phyloP scores from a whole-genome alignment of 2,113 vertebrate species.

The Phocoena sinus region DNA sequence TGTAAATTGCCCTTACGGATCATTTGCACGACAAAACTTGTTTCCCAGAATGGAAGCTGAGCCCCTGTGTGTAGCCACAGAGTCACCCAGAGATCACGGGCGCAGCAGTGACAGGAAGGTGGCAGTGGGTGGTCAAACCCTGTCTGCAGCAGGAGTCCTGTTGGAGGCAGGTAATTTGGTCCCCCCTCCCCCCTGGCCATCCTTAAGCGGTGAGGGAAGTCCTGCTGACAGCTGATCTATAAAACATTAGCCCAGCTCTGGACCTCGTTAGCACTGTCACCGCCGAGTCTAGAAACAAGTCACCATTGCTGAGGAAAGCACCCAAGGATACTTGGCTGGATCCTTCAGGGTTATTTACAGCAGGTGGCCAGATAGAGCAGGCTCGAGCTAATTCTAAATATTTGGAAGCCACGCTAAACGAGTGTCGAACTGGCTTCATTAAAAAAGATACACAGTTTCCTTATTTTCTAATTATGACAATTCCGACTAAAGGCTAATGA shows the following conservation, averaged over 20 bases:
- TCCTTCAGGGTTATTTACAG: not conserved
- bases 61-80: not conserved
- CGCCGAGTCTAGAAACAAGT: not conserved
- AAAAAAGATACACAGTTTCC: not conserved
- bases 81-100: not conserved
- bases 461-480: constrained; percentile 5
- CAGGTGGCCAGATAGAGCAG: not conserved
- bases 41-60: not conserved
- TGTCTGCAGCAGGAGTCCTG: rapidly evolving
- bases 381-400: rapidly evolving
- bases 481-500: not conserved
- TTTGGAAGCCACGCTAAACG: not conserved
- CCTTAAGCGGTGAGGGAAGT: rapidly evolving
- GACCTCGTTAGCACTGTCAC: rapidly evolving
- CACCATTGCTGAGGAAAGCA: not conserved
- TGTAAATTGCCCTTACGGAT: not conserved
- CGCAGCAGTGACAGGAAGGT: not conserved
- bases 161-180: not conserved
- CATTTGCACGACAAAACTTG: not conserved
- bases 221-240: not conserved
- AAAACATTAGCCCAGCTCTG: rapidly evolving
- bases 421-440: not conserved
- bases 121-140: not conserved
- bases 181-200: too few species aligned
- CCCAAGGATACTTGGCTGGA: rapidly evolving